Evolutionary conservation across 2,797 vertebrate genomes (phyloP), one percentile per base, ranked within the genome.

Genomic region (Aulostomus chinensis): DNA sequence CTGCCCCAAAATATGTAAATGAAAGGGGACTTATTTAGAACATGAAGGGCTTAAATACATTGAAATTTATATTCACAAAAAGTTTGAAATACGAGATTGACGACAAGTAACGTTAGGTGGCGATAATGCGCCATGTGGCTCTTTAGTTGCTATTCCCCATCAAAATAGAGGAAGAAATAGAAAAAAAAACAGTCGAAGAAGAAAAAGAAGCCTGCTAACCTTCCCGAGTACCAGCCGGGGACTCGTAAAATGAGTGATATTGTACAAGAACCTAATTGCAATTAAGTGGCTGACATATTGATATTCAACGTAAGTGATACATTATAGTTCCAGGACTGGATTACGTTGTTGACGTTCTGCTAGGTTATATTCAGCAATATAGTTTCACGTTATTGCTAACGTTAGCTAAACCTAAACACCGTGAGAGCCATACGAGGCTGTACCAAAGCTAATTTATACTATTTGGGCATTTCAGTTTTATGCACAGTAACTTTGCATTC

Each of bases 251-350:
- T 86, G 81, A 81, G 32, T 74, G 6, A 51, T 51, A 51, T 51
- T 58, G 39, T 32, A 40, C 57, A 21, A 24, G 25, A 31, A n/a
- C 4, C 9, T 9, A 67, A 46, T 18, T 51, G 15, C 5, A 55
- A 10, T 28, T 69, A 43, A 50, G n/a, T 39, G 16, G n/a, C 48
- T 3, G 46, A 8, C 4, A 56, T 50, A 66, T 41, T 3, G 16
- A 39, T 2, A 33, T 3, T 30, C 67, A 52, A 65, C 52, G 86
- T 88, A 74, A 76, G 84, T 81, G 5, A 1, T 2, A 7, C 14
- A 25, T 9, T 18, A 9, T 9, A 4, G 28, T 29, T 29, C 6
- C 10, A 24, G 8, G 11, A 35, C 11, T 42, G 58, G 25, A 1
- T 2, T 17, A 0, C 3, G 7, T 14, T 20, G 9, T n/a, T 25